Percentiles rank a stretch among this genome's conserved stretches.
Evolutionary conservation across 37 sponge, comb jelly and placozoan species (phyloP).

Genomic region (Chondrilla cf. caribensis): DNA sequence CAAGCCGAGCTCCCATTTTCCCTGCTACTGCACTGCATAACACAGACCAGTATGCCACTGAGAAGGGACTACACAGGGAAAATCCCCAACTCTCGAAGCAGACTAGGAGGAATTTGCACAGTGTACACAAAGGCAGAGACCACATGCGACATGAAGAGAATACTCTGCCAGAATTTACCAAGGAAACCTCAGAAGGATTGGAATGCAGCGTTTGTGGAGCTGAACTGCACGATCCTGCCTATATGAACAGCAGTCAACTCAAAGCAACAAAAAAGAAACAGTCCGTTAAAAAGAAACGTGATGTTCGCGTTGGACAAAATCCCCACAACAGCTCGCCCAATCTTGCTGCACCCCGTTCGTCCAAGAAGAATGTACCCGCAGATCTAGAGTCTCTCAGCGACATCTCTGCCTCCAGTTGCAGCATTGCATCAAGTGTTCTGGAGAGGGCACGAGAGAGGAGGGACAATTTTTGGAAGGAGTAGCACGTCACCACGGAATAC

Average conservation of each 20-base stretch:
- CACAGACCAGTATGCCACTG: background rate
- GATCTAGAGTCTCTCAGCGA: constrained; percentile 45
- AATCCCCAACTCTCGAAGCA: background rate
- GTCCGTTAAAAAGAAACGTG: background rate
- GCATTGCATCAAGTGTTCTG: constrained; percentile 67
- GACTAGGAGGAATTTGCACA: background rate
- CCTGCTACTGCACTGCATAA: background rate
- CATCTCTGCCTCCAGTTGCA: constrained; percentile 61
- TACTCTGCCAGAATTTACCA: background rate
- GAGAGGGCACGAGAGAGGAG: constrained; percentile 48
- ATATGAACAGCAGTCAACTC: background rate
- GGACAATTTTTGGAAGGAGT: constrained; percentile 20
- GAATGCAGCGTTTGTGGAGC: constrained; percentile 4
- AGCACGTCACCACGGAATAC: background rate
- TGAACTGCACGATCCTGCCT: background rate
- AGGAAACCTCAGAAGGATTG: background rate
- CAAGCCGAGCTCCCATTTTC: constrained; percentile 20
- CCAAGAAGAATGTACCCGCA: background rate
- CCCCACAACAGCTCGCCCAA: background rate
- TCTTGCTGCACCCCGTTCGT: background rate
- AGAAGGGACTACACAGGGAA: background rate
- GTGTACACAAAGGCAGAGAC: background rate
- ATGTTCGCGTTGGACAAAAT: background rate
- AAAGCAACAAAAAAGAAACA: background rate
- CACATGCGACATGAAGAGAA: background rate